phyloP scores from a whole-genome alignment of 2,113 vertebrate species.

The Numida meleagris region DNA sequence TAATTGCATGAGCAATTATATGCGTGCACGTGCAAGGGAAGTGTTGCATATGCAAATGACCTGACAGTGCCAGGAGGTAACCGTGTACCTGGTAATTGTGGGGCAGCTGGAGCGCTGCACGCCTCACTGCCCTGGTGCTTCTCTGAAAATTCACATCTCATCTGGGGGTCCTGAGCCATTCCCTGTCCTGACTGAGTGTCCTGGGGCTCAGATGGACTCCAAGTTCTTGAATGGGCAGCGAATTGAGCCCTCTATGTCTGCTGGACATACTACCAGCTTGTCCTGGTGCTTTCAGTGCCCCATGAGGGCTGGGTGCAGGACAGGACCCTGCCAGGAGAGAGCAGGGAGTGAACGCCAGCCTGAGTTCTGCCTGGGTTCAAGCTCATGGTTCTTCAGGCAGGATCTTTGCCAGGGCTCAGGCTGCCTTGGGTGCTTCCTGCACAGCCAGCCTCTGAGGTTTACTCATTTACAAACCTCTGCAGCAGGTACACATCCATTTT shows the following conservation, averaged over 20 bases:
- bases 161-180: not conserved
- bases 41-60: not conserved
- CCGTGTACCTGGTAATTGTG: too few relatives aligned
- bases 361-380: not conserved
- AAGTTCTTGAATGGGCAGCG: not conserved
- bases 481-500: not conserved
- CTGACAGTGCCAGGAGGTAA: not conserved
- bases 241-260: not conserved
- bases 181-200: too few relatives aligned
- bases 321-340: not conserved
- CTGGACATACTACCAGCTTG: not conserved
- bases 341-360: accelerated
- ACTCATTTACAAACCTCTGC: not conserved
- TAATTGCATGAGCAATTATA: not conserved
- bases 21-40: accelerated
- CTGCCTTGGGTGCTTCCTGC: not conserved
- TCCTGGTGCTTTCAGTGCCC: not conserved
- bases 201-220: accelerated
- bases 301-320: not conserved
- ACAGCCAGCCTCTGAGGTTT: accelerated
- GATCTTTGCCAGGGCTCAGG: not conserved
- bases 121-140: not conserved
- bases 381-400: not conserved
- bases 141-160: not conserved
- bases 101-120: not conserved